Percentiles rank a stretch among this genome's conserved stretches.
Evolutionary conservation across 30 jellyfish, hydroid and myxozoan genomes (phyloP).

Genomic region (Aurelia aurita complex sp. Pacific): DNA sequence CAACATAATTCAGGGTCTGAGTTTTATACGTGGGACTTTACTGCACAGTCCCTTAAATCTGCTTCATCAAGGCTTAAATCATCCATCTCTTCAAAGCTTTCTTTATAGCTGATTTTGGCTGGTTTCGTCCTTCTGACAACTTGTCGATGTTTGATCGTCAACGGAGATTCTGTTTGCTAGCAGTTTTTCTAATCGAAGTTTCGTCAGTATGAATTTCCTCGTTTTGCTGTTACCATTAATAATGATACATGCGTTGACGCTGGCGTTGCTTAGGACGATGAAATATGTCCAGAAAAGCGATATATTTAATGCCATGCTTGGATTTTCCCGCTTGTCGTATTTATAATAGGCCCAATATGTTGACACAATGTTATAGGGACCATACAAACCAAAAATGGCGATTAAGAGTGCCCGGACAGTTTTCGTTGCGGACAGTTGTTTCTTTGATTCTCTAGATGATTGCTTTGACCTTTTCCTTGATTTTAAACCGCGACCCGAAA

Average conservation of each 20-base stretch:
- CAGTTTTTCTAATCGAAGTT: no score
- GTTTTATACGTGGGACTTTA: no score
- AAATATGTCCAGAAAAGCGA: slow-evolving; percentile 15
- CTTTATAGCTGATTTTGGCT: no score
- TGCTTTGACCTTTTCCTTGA: not conserved
- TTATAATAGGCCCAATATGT: slow-evolving; percentile 41
- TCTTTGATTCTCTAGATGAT: not conserved
- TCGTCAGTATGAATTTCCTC: slow-evolving; percentile 5
- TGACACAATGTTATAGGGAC: slow-evolving; percentile 41
- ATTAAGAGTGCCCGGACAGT: slow-evolving; percentile 36
- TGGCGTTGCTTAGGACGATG: slow-evolving; percentile 48
- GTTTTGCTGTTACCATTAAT: slow-evolving; percentile 29
- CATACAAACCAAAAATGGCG: slow-evolving; percentile 39
- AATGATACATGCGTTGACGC: slow-evolving; percentile 41
- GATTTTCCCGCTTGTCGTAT: slow-evolving; percentile 8
- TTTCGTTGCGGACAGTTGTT: slow-evolving; percentile 26
- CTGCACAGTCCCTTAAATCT: no score
- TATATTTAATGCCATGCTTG: not conserved
- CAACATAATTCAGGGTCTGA: no score
- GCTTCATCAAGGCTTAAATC: no score
- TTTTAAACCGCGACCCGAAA: no score
- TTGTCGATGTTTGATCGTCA: no score
- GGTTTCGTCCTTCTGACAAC: no score
- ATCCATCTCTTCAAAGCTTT: no score
- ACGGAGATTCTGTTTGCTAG: no score